Evolutionary conservation across 1,140 invertebrate species (phyloP).

Genomic region (Sarcophaga peregrina): DNA sequence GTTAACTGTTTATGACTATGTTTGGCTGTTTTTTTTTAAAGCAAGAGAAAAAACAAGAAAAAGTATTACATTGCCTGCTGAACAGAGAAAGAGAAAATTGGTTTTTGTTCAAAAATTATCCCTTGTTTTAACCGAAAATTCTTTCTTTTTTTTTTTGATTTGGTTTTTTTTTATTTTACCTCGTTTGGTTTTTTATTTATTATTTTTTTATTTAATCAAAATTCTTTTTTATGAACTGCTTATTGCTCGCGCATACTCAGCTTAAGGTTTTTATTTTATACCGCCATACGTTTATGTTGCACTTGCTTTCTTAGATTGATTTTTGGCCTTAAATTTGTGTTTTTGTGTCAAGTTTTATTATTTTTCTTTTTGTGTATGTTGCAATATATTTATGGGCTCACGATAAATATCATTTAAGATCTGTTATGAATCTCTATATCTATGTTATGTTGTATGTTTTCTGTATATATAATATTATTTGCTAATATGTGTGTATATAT

Average conservation of each 20-base stretch:
- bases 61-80: neutral
- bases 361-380: neutral
- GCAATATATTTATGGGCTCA: slow-evolving; percentile 25
- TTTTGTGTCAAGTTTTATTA: neutral
- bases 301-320: neutral
- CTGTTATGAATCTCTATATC: neutral
- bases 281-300: slow-evolving; percentile 7
- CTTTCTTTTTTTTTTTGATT: slow-evolving; percentile 17
- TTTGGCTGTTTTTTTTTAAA: neutral
- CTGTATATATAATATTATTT: slow-evolving; percentile 2
- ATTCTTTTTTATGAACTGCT: neutral
- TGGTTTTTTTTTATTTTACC: neutral
- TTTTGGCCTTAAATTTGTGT: slow-evolving; percentile 4
- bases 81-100: slow-evolving; percentile 29
- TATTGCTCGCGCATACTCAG: slow-evolving; percentile 31
- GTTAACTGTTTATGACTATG: neutral
- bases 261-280: slow-evolving; percentile 8
- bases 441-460: neutral
- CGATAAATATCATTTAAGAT: slow-evolving; percentile 3
- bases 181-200: slow-evolving; percentile 24
- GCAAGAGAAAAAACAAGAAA: neutral
- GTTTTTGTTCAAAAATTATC: slow-evolving; percentile 35
- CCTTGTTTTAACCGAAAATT: slow-evolving; percentile 37
- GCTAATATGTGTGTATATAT: slow-evolving; percentile 5
- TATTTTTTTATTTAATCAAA: neutral